Percentiles rank a stretch among this genome's conserved stretches.
phyloP scores from a whole-genome alignment of 2,113 vertebrate genomes.

The Oncorhynchus keta region DNA sequence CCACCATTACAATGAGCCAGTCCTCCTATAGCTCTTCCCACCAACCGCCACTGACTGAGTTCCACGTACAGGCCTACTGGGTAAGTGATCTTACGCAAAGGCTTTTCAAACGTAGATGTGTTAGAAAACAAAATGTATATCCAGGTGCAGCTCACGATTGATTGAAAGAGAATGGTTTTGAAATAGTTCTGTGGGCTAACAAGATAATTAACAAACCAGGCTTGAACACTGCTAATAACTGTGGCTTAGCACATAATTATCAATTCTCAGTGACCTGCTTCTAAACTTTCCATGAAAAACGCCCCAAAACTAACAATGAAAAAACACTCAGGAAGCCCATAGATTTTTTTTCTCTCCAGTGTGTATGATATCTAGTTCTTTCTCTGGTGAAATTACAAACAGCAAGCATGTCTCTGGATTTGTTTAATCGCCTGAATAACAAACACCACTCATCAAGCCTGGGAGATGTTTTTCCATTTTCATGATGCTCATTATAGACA shows the following conservation, averaged over 20 bases:
- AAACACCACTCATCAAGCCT: neutral
- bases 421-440: slow-evolving; percentile 4
- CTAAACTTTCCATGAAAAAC: neutral
- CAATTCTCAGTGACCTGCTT: neutral
- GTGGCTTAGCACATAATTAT: neutral
- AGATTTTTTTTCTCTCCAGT: neutral
- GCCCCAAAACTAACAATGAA: neutral
- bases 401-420: neutral
- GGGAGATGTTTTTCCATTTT: slow-evolving; percentile 3
- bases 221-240: neutral
- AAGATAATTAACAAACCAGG: slow-evolving; percentile 10
- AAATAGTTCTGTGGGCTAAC: neutral
- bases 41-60: too few relatives aligned
- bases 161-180: slow-evolving; percentile 4
- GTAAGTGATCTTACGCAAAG: too few relatives aligned
- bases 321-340: neutral
- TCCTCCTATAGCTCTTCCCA: too few relatives aligned
- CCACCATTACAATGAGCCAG: too few relatives aligned
- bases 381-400: neutral
- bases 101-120: neutral
- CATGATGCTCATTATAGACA: slow-evolving; percentile 13
- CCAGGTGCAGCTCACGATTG: neutral
- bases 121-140: neutral
- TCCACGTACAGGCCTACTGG: too few relatives aligned
- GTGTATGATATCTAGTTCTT: neutral